Base-by-base conservation (phyloP, 2,888 invertebrate genomes). In the Pandemis heparana region DNA sequence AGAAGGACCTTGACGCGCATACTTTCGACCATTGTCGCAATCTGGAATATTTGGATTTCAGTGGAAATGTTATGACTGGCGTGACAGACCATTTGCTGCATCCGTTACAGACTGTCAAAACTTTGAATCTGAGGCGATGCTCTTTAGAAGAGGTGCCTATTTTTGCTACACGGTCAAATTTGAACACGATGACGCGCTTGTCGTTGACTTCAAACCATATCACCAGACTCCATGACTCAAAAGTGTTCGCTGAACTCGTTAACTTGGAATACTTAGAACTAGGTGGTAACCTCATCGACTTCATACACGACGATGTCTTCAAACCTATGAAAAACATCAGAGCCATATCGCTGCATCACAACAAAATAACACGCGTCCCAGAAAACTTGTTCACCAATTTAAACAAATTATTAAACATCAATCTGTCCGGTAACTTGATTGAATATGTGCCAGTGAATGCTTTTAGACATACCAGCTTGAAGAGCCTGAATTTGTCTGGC, bases 351-450 rank as follows among this genome's bases (percentile, higher is more conserved):
- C 78, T 93, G n/a, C 83, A 86, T 67, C 79, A 83, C 43, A 94
- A 93, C 70, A 87, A 79, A 75, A 70, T 93, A 23, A 86, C 82
- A 59, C 72, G 76, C 7, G 77, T 93, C 32, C 85, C 91, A 3
- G 87, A 89, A 14, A 83, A 79, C 7, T 70, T 91, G 53, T 92
- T 93, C 74, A 76, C 77, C 62, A 84, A 86, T 76, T 80, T 91
- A 74, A 82, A 81, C 9, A 80, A 78, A 66, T 72, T 94, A 43
- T 81, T 79, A 1, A 85, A 85, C 60, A 77, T 93, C 12, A 87
- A 91, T 80, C 81, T 94, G 18, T 87, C 90, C 0, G 79, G 86
- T 38, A 94, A 94, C 78, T 74, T 81, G 6, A 85, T 94, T 60
- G 81, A 87, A 75, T 79, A 82, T 66, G 79, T 91, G 0, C 87